A percentile compares a stretch with the other conserved stretches of the same genome.
phyloP scores from a whole-genome alignment of 2,113 vertebrate species.

The Numenius arquata region DNA sequence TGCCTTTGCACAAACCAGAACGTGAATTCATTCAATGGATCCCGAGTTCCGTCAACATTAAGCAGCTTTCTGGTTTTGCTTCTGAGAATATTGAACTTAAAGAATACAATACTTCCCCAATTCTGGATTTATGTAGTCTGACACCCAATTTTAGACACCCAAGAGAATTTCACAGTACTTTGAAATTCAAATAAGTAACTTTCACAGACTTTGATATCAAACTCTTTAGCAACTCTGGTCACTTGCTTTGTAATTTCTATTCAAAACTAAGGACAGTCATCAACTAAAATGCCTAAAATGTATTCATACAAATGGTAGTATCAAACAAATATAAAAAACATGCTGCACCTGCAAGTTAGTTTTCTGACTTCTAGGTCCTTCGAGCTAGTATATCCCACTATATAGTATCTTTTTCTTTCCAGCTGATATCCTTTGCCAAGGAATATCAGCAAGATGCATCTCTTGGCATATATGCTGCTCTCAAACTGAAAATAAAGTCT shows the following conservation, averaged over 20 bases:
- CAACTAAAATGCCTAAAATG: background rate
- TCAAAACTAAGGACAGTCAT: background rate
- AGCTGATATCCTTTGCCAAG: background rate
- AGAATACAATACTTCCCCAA: background rate
- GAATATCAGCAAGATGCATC: background rate
- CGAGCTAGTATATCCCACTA: background rate
- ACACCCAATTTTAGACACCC: slow-evolving; percentile 1
- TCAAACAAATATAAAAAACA: background rate
- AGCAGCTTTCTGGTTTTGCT: background rate
- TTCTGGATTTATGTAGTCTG: background rate
- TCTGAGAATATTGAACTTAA: no score
- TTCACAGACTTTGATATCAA: background rate
- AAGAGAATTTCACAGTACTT: background rate
- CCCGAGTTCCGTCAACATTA: background rate
- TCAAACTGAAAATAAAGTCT: background rate
- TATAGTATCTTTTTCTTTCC: background rate
- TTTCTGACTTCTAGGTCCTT: background rate
- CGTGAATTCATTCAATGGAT: background rate
- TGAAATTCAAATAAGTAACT: background rate
- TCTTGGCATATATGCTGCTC: background rate
- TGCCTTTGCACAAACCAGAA: background rate
- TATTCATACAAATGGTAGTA: background rate
- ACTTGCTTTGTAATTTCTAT: background rate
- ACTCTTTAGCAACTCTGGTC: background rate
- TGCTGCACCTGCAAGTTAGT: background rate